Evolutionary conservation across 2,113 vertebrate genomes (phyloP), one percentile per base, ranked within the genome.

Genomic region (Pionites leucogaster): DNA sequence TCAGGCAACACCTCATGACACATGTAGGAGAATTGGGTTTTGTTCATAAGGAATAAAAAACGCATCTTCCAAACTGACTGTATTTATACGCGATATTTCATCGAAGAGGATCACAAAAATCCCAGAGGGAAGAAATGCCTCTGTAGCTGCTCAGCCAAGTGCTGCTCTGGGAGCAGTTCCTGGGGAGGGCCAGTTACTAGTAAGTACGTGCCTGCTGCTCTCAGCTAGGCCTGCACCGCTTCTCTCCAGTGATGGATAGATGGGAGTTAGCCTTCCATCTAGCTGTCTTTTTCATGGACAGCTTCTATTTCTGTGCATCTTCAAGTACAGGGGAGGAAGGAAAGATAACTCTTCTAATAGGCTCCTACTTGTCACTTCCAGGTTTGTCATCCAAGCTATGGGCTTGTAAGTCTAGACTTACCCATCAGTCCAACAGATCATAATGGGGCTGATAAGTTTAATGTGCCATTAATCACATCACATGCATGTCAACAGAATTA

Each of bases 1-100:
- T 29, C 69, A 69, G 81, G 39, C 55, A 63, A 3, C 46, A 0
- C 62, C 24, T 68, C n/a, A 1, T 29, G 39, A 11, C 2, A 2
- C 22, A 0, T 1, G 37, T 74, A 53, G 53, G 49, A 6, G 17
- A 31, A 25, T 0, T 9, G 41, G 16, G 11, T 5, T 41, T 82
- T 59, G 41, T 27, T 49, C 4, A 0, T 7, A 63, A 49, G 41
- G 49, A 8, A 15, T 33, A 2, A 18, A 59, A 94, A 49, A 65
- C 22, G 17, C 28, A 5, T 23, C 37, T 85, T 71, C 50, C 52
- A 52, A 15, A 41, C 9, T 14, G 63, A 14, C 42, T 28, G 27
- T 8, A 15, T 49, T 65, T 55, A 25, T 23, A 17, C 6, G 6
- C 24, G 24, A 15, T 12, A 3, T 76, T 88, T 76, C 28, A 33